These are phyloP conservation scores for Brenthis ino DNA, from an alignment of 2,888 invertebrate species.

Conservation along the genomic window DNA sequence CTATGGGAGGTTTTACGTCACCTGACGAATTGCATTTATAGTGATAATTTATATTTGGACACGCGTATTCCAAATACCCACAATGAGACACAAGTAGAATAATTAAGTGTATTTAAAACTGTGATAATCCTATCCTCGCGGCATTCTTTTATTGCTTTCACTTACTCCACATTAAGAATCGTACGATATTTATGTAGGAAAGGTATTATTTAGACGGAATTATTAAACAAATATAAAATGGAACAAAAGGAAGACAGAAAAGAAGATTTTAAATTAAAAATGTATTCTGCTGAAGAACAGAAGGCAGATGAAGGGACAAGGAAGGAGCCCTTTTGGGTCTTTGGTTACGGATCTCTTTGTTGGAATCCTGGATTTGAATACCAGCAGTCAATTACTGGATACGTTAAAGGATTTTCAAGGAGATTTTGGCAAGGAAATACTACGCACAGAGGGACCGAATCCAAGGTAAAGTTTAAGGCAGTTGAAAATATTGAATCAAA, in stretches of 20 bases:
- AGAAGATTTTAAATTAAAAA: constrained; percentile 7
- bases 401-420: constrained; percentile 89
- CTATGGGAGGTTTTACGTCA: constrained; percentile 51
- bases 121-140: constrained; percentile 52
- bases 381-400: constrained; percentile 90
- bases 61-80: constrained; percentile 56
- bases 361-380: constrained; percentile 97
- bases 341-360: constrained; percentile 97
- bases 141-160: constrained; percentile 54
- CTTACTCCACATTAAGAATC: constrained; percentile 41
- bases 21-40: constrained; percentile 46
- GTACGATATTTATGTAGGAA: constrained; percentile 14
- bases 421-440: constrained; percentile 97
- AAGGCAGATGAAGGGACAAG: constrained; percentile 51
- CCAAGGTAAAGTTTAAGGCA: constrained; percentile 80
- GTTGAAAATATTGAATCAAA: not conserved
- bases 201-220: constrained; percentile 31
- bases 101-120: constrained; percentile 52
- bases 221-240: constrained; percentile 37
- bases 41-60: constrained; percentile 53
- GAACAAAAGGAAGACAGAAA: constrained; percentile 34
- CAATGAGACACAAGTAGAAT: constrained; percentile 69
- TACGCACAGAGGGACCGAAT: constrained; percentile 88
- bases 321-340: constrained; percentile 89
- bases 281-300: constrained; percentile 34